Evolutionary conservation across 2,888 invertebrate species (phyloP).

Genomic region (Hetaerina titia): DNA sequence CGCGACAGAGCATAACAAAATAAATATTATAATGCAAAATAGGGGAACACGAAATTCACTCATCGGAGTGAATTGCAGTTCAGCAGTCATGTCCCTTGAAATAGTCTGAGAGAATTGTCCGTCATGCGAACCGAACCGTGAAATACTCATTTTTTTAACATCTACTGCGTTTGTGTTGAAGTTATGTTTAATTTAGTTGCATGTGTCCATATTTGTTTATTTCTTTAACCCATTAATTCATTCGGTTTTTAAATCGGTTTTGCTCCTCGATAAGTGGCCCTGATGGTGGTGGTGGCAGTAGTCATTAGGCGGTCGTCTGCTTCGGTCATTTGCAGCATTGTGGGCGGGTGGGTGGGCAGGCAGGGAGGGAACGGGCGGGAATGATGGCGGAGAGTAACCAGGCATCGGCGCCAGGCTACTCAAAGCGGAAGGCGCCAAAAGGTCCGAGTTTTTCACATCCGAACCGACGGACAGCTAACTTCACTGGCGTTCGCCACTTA

Average conservation of each 20-base stretch:
- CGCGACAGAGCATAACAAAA: too few species aligned
- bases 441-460: slow-evolving; percentile 29
- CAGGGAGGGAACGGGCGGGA: neutral
- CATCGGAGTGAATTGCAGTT: too few species aligned
- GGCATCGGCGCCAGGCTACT: slow-evolving; percentile 30
- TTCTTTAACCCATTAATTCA: neutral
- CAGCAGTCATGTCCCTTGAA: too few species aligned
- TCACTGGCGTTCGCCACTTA: neutral
- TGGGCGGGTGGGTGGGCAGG: neutral
- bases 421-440: slow-evolving; percentile 27
- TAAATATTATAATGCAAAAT: too few species aligned
- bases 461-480: slow-evolving; percentile 20
- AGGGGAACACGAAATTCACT: too few species aligned
- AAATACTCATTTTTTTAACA: too few species aligned
- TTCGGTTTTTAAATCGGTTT: neutral
- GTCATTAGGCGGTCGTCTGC: slow-evolving; percentile 3
- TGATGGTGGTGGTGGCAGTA: neutral
- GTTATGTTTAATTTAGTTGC: too few species aligned
- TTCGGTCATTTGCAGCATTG: neutral
- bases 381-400: neutral
- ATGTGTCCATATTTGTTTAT: neutral
- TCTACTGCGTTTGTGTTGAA: too few species aligned
- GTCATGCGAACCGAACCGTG: too few species aligned
- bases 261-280: neutral
- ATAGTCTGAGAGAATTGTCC: too few species aligned